Percentiles rank a stretch among this genome's conserved stretches.
These are phyloP conservation scores for Branchellion lobata DNA, from an alignment of 2,888 invertebrate genomes.

Conservation along the genomic window DNA sequence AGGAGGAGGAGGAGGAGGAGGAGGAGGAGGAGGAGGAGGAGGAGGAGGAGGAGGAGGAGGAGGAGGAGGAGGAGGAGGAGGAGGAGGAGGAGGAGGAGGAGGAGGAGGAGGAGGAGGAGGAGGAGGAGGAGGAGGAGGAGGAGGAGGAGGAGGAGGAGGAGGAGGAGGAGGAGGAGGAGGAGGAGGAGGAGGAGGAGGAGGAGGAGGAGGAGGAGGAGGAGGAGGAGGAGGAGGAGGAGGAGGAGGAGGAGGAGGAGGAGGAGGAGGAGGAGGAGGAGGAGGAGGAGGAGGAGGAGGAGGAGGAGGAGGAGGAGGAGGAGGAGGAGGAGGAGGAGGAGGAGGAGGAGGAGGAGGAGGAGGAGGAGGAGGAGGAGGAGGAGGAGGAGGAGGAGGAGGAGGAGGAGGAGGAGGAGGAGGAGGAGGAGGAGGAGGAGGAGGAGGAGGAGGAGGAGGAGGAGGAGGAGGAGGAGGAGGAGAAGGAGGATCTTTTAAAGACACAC, in stretches of 20 bases:
- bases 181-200: not conserved
- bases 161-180: not conserved
- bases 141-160: not conserved
- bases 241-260: not conserved
- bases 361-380: constrained; percentile 29
- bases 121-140: not conserved
- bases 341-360: constrained; percentile 10
- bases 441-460: too few relatives aligned
- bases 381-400: constrained; percentile 37
- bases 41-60: too few relatives aligned
- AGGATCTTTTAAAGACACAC: too few relatives aligned
- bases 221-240: not conserved
- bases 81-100: too few relatives aligned
- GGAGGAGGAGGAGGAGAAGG: not conserved
- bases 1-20: too few relatives aligned
- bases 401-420: constrained; percentile 1
- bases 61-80: too few relatives aligned
- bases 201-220: not conserved
- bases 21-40: too few relatives aligned
- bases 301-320: constrained; percentile 25
- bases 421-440: not conserved
- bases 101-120: not conserved
- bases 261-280: not conserved
- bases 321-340: constrained; percentile 11
- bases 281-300: constrained; percentile 10